phyloP scores from a whole-genome alignment of 2,888 invertebrate species.

The Plagodis dolabraria region DNA sequence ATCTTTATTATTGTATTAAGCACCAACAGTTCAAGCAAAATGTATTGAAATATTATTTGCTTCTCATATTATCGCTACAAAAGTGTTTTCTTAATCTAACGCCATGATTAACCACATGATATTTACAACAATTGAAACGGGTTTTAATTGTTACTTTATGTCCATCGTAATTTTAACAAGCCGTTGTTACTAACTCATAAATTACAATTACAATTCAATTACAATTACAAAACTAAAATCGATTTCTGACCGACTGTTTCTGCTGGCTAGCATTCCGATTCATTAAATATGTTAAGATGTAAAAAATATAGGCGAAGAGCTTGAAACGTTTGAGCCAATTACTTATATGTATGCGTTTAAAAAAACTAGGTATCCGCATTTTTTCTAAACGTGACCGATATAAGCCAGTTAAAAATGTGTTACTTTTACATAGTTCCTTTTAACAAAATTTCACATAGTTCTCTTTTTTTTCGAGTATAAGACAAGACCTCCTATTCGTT shows the following conservation, averaged over 20 bases:
- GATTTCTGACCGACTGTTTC: slow-evolving; percentile 3
- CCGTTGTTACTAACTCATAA: slow-evolving; percentile 3
- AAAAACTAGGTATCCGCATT: too few relatives aligned
- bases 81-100: not conserved
- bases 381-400: too few relatives aligned
- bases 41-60: not conserved
- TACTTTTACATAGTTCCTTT: too few relatives aligned
- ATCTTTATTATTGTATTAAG: too few relatives aligned
- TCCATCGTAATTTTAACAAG: slow-evolving; percentile 1
- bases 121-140: not conserved
- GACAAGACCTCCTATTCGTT: too few relatives aligned
- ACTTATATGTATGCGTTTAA: too few relatives aligned
- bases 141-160: not conserved
- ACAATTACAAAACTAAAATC: slow-evolving; percentile 9
- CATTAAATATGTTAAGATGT: slow-evolving; percentile 8
- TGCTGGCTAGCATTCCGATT: not conserved
- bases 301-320: slow-evolving; percentile 2
- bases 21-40: too few relatives aligned
- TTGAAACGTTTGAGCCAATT: not conserved
- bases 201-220: slow-evolving; percentile 12
- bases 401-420: too few relatives aligned
- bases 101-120: not conserved
- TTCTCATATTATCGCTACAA: not conserved
- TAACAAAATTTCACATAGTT: too few relatives aligned
- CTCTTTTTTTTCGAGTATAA: too few relatives aligned